Conservation (phyloP, 37 sponge, comb jelly and placozoan genomes). For the Mnemiopsis leidyi region DNA sequence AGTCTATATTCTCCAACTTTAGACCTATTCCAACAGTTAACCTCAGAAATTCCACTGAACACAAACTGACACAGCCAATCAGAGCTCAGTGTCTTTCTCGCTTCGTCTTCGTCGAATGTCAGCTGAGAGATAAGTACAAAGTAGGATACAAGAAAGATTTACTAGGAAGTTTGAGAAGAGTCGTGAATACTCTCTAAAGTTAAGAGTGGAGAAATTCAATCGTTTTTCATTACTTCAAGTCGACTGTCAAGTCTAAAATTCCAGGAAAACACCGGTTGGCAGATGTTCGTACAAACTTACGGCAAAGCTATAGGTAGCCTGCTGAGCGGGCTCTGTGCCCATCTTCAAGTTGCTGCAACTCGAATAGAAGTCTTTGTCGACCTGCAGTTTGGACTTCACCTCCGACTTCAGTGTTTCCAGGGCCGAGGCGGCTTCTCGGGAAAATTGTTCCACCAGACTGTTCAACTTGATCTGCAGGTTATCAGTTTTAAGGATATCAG, state of each 20-base stretch:
- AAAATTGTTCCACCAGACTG: not conserved
- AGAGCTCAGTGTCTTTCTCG: not conserved
- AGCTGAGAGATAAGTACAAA: not conserved
- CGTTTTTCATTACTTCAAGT: too few species aligned
- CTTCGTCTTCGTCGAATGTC: not conserved
- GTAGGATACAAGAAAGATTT: too few species aligned
- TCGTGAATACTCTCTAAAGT: too few species aligned
- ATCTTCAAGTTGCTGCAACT: not conserved
- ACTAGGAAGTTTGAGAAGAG: too few species aligned
- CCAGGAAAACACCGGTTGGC: too few species aligned
- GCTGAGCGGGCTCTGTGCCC: not conserved
- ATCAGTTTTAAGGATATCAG: too few species aligned
- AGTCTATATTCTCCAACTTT: slow-evolving; percentile 4
- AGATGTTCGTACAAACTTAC: not conserved
- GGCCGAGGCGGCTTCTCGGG: not conserved
- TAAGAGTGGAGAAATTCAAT: too few species aligned
- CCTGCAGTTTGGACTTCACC: slow-evolving; percentile 19
- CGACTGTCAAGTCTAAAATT: too few species aligned
- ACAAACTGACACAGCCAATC: slow-evolving; percentile 32
- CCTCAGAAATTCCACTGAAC: slow-evolving; percentile 55
- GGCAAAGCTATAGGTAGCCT: not conserved
- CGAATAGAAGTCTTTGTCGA: not conserved
- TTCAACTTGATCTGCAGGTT: not conserved
- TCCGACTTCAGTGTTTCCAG: not conserved
- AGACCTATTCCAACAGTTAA: slow-evolving; percentile 47